A percentile compares a stretch with the other conserved stretches of the same genome.
Evolutionary conservation across 2,113 vertebrate species (phyloP).

Genomic region (Apeltes quadracus): DNA sequence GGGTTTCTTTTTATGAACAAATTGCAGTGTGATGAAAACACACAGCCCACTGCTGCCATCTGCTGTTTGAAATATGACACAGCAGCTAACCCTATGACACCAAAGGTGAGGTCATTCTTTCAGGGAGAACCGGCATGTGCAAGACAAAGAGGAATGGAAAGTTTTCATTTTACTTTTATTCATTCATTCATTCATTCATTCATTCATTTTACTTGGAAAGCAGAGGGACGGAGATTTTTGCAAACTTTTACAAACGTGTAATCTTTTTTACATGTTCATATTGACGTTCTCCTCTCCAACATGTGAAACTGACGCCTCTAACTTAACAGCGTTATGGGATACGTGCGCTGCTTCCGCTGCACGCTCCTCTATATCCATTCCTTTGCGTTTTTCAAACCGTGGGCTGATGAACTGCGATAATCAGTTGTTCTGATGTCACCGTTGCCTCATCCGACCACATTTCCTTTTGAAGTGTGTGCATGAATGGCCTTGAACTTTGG

Average conservation of each 20-base stretch:
- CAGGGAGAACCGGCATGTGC: conserved; percentile 22
- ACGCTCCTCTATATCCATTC: conserved; percentile 2
- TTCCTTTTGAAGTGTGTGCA: conserved; percentile 61
- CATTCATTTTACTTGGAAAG: too few relatives aligned
- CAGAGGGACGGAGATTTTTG: conserved; percentile 2
- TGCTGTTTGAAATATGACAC: conserved; percentile 47
- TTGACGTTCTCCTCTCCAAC: conserved; percentile 1
- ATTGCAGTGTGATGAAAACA: conserved; percentile 20
- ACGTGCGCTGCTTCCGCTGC: conserved; percentile 13
- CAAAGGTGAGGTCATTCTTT: conserved; percentile 47
- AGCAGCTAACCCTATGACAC: conserved; percentile 15
- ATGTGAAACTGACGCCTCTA: conserved; percentile 29
- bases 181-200: too few relatives aligned
- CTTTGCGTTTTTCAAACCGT: conserved; percentile 17
- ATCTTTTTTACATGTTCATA: conserved; percentile 23
- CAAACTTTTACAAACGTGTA: conserved; percentile 28
- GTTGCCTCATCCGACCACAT: conserved; percentile 67
- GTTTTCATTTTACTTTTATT: conserved; percentile 53
- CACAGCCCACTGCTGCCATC: conserved; percentile 71
- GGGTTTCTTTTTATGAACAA: conserved; percentile 23
- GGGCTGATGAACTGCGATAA: conserved; percentile 66
- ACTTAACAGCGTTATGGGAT: conserved; percentile 23
- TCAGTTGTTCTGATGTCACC: conserved; percentile 67
- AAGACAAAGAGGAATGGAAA: conserved; percentile 25
- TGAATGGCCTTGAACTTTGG: conserved; percentile 56